These are phyloP conservation scores for Aleiodes leptofemur DNA, from an alignment of 2,888 invertebrate species.

Conservation along the genomic window DNA sequence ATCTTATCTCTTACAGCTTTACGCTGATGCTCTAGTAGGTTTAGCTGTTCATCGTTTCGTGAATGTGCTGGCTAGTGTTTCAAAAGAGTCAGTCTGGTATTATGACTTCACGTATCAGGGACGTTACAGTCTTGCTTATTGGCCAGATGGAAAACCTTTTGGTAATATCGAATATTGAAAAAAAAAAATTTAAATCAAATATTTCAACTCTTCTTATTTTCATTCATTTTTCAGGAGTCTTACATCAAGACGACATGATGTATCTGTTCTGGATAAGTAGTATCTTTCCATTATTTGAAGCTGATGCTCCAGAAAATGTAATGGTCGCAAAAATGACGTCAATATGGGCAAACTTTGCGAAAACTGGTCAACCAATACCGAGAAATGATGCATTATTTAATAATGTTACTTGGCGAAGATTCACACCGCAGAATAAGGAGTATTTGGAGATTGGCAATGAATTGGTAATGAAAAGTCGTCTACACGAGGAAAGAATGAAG, in stretches of 20 bases:
- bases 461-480: slow-evolving; percentile 69
- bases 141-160: slow-evolving; percentile 75
- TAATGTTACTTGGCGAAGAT: slow-evolving; percentile 73
- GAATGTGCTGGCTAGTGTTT: slow-evolving; percentile 78
- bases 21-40: slow-evolving; percentile 78
- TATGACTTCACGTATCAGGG: slow-evolving; percentile 81
- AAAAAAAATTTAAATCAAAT: neutral
- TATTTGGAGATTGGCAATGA: slow-evolving; percentile 74
- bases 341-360: slow-evolving; percentile 75
- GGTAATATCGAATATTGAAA: slow-evolving; percentile 66
- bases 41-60: slow-evolving; percentile 80
- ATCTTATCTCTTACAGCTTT: slow-evolving; percentile 73
- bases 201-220: slow-evolving; percentile 16
- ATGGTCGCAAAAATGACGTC: slow-evolving; percentile 74
- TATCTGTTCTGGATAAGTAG: slow-evolving; percentile 75
- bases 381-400: slow-evolving; percentile 68
- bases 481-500: slow-evolving; percentile 71
- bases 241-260: slow-evolving; percentile 77
- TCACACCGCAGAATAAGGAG: slow-evolving; percentile 68
- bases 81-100: slow-evolving; percentile 79
- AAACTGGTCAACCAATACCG: slow-evolving; percentile 76
- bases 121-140: slow-evolving; percentile 78
- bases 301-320: slow-evolving; percentile 73
- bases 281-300: slow-evolving; percentile 71
- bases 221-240: slow-evolving; percentile 70